A percentile compares a stretch with the other conserved stretches of the same genome.
Evolutionary conservation across 1,140 invertebrate species (phyloP).

Genomic region (Drosophila pectinifera): DNA sequence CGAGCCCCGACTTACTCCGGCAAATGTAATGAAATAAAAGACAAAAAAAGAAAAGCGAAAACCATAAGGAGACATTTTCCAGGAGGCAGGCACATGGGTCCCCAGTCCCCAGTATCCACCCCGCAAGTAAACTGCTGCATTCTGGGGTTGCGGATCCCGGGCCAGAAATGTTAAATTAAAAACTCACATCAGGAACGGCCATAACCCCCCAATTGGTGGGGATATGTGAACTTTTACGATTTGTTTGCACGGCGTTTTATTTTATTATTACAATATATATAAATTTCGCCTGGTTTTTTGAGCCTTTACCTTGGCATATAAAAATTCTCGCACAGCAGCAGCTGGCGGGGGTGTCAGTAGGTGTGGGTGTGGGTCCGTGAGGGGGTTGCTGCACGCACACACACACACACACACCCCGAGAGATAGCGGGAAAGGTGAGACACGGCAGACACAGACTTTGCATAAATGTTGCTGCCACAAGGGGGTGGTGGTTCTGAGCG

Average conservation of each 20-base stretch:
- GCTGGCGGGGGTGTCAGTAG: constrained; percentile 19
- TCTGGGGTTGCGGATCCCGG: constrained; percentile 16
- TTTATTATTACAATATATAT: constrained; percentile 66
- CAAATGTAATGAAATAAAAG: constrained; percentile 56
- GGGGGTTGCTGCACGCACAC: constrained; percentile 7
- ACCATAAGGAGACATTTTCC: background rate
- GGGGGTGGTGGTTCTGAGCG: background rate
- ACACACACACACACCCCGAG: constrained; percentile 16
- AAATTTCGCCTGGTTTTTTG: constrained; percentile 38
- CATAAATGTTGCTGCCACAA: constrained; percentile 37
- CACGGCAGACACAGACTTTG: constrained; percentile 33
- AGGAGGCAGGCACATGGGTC: constrained; percentile 26
- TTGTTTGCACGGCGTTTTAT: constrained; percentile 60
- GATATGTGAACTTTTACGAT: constrained; percentile 63
- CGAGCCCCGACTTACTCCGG: constrained; percentile 4
- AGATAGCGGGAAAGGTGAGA: constrained; percentile 34
- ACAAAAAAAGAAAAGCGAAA: constrained; percentile 11
- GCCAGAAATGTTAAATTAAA: constrained; percentile 45
- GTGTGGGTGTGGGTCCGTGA: constrained; percentile 1
- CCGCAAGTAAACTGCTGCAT: constrained; percentile 26
- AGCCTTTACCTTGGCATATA: constrained; percentile 47
- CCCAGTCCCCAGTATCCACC: constrained; percentile 18
- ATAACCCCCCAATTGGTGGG: constrained; percentile 36
- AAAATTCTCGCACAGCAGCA: constrained; percentile 24
- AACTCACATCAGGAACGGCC: constrained; percentile 47